Conservation (phyloP, 2,888 invertebrate species). For the Cephus pygmeus region DNA sequence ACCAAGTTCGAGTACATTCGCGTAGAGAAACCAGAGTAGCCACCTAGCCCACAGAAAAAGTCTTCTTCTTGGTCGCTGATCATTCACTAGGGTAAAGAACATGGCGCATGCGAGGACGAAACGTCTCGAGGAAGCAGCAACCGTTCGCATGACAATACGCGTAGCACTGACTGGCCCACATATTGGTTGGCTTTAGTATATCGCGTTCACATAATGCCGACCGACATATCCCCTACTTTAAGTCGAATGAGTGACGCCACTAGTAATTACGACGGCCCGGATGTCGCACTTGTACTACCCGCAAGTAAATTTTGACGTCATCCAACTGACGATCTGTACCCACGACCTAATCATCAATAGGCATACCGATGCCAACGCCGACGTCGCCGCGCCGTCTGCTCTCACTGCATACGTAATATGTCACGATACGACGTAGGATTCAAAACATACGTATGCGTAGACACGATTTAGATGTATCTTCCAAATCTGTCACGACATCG, state of each 20-base stretch:
- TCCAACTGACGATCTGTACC: background rate
- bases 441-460: too few species aligned
- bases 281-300: slow-evolving; percentile 6
- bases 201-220: slow-evolving; percentile 34
- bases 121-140: slow-evolving; percentile 22
- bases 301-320: background rate
- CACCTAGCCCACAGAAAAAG: slow-evolving; percentile 28
- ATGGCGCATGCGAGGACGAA: slow-evolving; percentile 16
- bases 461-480: too few species aligned
- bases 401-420: too few species aligned
- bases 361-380: background rate
- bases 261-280: slow-evolving; percentile 29
- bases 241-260: slow-evolving; percentile 46
- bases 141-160: slow-evolving; percentile 35
- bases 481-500: too few species aligned
- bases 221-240: slow-evolving; percentile 26
- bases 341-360: background rate
- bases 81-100: slow-evolving; percentile 29
- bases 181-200: slow-evolving; percentile 34
- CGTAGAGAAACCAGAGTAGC: slow-evolving; percentile 42
- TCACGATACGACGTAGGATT: too few species aligned
- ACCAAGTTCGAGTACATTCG: slow-evolving; percentile 43
- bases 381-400: too few species aligned
- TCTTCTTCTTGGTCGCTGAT: background rate
- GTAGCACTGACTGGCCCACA: slow-evolving; percentile 43